A percentile compares a stretch with the other conserved stretches of the same genome.
Evolutionary conservation across 2,888 invertebrate species (phyloP).

Genomic region (Teleiodes luculella): DNA sequence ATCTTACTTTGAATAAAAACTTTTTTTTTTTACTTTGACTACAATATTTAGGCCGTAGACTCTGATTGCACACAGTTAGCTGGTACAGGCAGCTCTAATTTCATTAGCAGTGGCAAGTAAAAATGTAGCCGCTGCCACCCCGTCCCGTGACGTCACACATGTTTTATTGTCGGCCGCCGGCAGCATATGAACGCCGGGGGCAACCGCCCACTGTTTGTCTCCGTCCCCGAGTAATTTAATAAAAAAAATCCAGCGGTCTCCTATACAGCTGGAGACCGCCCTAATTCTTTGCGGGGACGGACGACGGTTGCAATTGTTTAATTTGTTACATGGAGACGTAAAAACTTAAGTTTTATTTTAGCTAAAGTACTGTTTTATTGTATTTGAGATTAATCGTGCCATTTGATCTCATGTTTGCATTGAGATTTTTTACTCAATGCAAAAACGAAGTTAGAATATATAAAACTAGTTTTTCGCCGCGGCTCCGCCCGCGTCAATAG

Average conservation of each 20-base stretch:
- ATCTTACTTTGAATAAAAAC: too few relatives aligned
- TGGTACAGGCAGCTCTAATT: slow-evolving; percentile 49
- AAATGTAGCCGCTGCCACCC: slow-evolving; percentile 19
- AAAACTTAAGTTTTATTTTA: background rate
- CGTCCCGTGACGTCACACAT: slow-evolving; percentile 31
- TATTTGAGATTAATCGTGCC: too few relatives aligned
- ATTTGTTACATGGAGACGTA: background rate
- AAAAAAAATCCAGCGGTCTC: slow-evolving; percentile 29
- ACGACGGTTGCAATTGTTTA: background rate
- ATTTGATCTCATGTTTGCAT: too few relatives aligned
- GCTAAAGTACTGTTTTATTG: background rate
- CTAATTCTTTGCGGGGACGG: background rate
- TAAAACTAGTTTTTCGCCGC: too few relatives aligned
- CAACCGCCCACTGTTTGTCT: slow-evolving; percentile 50
- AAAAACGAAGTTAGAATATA: too few relatives aligned
- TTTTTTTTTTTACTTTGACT: too few relatives aligned
- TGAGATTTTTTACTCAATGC: too few relatives aligned
- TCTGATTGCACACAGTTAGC: slow-evolving; percentile 16
- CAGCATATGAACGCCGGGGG: slow-evolving; percentile 25
- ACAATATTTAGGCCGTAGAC: background rate
- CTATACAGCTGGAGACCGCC: slow-evolving; percentile 6
- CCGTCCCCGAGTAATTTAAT: slow-evolving; percentile 55
- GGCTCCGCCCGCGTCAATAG: too few relatives aligned
- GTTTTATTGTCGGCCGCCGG: slow-evolving; percentile 39
- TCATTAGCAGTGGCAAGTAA: slow-evolving; percentile 46